Evolutionary conservation across 2,113 vertebrate species (phyloP).

Genomic region (Elephas maximus): DNA sequence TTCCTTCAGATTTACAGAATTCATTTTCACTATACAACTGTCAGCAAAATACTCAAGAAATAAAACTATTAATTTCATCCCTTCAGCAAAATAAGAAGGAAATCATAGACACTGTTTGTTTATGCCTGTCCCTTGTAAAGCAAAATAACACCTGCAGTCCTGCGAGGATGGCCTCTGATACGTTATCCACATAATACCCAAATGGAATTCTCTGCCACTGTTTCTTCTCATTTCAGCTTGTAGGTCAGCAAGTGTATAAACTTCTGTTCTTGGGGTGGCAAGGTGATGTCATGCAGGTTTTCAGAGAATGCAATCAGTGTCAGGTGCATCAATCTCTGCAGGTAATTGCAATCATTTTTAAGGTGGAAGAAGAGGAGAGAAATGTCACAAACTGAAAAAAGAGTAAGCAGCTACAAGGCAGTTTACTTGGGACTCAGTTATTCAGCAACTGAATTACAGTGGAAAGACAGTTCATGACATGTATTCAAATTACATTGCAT

Average conservation of each 20-base stretch:
- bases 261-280: slow-evolving; percentile 35
- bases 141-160: slow-evolving; percentile 46
- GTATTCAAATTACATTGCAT: not conserved
- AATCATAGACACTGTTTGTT: slow-evolving; percentile 25
- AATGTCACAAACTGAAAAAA: not conserved
- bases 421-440: not conserved
- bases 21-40: slow-evolving; percentile 34
- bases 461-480: not conserved
- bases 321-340: slow-evolving; percentile 6
- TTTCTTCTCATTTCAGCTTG: slow-evolving; percentile 66
- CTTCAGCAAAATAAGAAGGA: slow-evolving; percentile 26
- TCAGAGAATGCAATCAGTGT: slow-evolving; percentile 58
- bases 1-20: not conserved
- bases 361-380: slow-evolving; percentile 37
- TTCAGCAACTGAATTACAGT: not conserved
- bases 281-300: slow-evolving; percentile 51
- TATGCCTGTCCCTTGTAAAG: not conserved
- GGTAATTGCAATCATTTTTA: slow-evolving; percentile 67
- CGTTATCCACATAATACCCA: slow-evolving; percentile 56
- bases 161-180: slow-evolving; percentile 53
- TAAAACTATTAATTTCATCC: slow-evolving; percentile 67
- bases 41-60: slow-evolving; percentile 58
- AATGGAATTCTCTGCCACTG: slow-evolving; percentile 32
- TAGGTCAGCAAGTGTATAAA: slow-evolving; percentile 55
- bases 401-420: not conserved